Evolutionary conservation across 2,797 vertebrate species (phyloP).

Genomic region (Propithecus perrieri): DNA sequence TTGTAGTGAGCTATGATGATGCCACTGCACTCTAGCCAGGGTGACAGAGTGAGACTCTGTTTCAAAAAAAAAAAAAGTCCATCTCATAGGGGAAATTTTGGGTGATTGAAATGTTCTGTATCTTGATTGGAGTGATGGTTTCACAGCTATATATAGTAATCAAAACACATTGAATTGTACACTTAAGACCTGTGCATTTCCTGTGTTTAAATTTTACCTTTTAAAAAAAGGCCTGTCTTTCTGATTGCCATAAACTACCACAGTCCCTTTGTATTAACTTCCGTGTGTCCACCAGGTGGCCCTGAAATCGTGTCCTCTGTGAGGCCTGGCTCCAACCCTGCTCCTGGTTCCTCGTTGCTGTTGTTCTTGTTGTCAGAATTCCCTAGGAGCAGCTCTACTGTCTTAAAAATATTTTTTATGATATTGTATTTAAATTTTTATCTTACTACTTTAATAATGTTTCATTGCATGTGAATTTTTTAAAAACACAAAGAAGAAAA

Average conservation of each 20-base stretch:
- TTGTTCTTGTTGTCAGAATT: not conserved
- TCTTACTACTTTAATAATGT: not conserved
- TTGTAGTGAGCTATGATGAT: not conserved
- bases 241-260: not conserved
- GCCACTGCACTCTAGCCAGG: not conserved
- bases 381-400: not conserved
- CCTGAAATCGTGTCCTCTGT: not conserved
- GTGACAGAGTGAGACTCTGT: not conserved
- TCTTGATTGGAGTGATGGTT: not conserved
- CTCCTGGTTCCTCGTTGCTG: not conserved
- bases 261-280: not conserved
- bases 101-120: not conserved
- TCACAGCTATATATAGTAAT: not conserved
- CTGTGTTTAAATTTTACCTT: slow-evolving; percentile 1
- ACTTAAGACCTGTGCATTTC: not conserved
- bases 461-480: not conserved
- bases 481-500: not conserved
- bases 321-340: not conserved
- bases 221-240: not conserved
- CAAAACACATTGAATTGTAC: not conserved
- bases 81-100: not conserved
- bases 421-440: not conserved
- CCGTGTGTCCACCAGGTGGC: not conserved
- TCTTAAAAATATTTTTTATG: not conserved
- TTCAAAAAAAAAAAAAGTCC: not conserved